phyloP scores from a whole-genome alignment of 37 sponge, comb jelly and placozoan species.

The Geodia barretti region DNA sequence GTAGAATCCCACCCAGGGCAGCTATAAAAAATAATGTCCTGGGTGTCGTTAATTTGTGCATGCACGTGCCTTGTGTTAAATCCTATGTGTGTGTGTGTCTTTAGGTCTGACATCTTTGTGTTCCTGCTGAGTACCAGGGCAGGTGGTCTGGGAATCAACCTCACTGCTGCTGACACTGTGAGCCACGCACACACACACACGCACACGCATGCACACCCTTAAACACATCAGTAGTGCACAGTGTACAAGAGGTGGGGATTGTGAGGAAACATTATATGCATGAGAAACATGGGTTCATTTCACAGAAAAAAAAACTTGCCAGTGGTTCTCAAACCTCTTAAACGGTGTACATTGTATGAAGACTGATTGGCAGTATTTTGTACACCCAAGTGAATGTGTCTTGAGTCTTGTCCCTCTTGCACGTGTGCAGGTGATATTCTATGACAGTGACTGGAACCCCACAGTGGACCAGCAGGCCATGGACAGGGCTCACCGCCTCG shows the following conservation, averaged over 20 bases:
- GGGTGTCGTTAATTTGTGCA: not conserved
- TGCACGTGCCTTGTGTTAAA: not conserved
- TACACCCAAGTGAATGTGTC: too few species aligned
- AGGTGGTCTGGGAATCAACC: slow-evolving; percentile 95
- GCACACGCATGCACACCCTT: not conserved
- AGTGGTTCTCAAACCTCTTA: too few species aligned
- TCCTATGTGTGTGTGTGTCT: not conserved
- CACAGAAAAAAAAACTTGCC: too few species aligned
- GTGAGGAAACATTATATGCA: too few species aligned
- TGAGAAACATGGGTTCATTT: too few species aligned
- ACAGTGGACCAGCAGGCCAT: slow-evolving; percentile 99
- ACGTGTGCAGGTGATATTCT: slow-evolving; percentile 78
- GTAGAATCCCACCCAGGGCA: too few species aligned
- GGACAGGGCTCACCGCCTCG: slow-evolving; percentile 97
- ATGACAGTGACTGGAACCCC: slow-evolving; percentile 98
- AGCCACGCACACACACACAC: not conserved
- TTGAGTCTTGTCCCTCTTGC: not conserved
- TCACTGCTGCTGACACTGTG: slow-evolving; percentile 98
- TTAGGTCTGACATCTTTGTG: slow-evolving; percentile 90
- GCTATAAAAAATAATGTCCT: too few species aligned
- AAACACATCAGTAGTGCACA: too few species aligned
- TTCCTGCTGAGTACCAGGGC: slow-evolving; percentile 95
- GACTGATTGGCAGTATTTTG: too few species aligned
- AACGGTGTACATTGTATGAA: too few species aligned
- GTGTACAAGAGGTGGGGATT: too few species aligned